These are phyloP conservation scores for Parnassius glacialis DNA, from an alignment of 2,888 invertebrate species.

Conservation along the genomic window DNA sequence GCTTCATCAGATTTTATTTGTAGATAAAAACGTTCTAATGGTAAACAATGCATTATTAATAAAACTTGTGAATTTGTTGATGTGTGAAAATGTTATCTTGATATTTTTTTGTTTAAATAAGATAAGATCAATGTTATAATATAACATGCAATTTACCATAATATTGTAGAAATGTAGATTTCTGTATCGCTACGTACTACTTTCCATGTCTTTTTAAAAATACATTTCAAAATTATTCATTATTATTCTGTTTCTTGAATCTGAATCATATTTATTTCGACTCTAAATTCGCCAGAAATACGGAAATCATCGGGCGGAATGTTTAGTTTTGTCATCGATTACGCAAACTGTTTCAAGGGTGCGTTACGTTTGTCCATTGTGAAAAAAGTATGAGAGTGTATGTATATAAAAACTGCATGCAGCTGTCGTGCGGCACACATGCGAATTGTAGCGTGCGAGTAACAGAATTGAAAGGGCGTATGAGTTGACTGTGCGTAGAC, in stretches of 20 bases:
- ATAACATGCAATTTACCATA: slow-evolving; percentile 1
- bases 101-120: slow-evolving; percentile 21
- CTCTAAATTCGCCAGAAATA: slow-evolving; percentile 67
- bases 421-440: slow-evolving; percentile 78
- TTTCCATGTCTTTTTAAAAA: not conserved
- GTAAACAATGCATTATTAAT: slow-evolving; percentile 25
- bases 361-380: slow-evolving; percentile 70
- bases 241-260: not conserved
- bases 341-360: slow-evolving; percentile 82
- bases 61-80: slow-evolving; percentile 22
- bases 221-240: not conserved
- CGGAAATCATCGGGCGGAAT: slow-evolving; percentile 81
- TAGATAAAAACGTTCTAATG: slow-evolving; percentile 28
- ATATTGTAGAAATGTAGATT: not conserved
- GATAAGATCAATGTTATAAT: slow-evolving; percentile 22
- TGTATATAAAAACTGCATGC: slow-evolving; percentile 73
- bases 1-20: slow-evolving; percentile 16
- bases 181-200: not conserved
- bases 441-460: slow-evolving; percentile 69
- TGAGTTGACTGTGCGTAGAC: slow-evolving; percentile 36
- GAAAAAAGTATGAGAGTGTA: slow-evolving; percentile 78
- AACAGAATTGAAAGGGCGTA: slow-evolving; percentile 48
- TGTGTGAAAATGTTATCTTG: slow-evolving; percentile 24
- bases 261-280: slow-evolving; percentile 39
- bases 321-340: slow-evolving; percentile 82